phyloP scores from a whole-genome alignment of 1,140 invertebrate species.

The Pemphigus obesinymphae region DNA sequence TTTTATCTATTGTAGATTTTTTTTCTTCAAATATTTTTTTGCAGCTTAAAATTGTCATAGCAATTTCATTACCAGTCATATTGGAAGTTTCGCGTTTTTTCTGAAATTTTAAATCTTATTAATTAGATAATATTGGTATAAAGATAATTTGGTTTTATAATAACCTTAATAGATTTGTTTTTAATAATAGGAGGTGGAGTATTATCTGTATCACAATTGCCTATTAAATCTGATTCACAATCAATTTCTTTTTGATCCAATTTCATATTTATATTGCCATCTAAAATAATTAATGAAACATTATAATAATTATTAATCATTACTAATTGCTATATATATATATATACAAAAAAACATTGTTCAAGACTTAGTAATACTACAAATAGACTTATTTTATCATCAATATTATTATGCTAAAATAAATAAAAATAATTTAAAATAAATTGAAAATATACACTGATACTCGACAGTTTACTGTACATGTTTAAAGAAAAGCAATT shows the following conservation, averaged over 20 bases:
- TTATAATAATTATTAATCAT: not conserved
- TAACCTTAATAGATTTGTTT: not conserved
- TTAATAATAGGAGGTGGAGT: not conserved
- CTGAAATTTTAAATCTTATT: too few species aligned
- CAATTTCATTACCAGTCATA: slow-evolving; percentile 33
- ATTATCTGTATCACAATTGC: not conserved
- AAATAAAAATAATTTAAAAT: too few species aligned
- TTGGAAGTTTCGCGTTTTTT: not conserved
- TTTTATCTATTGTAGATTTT: slow-evolving; percentile 19
- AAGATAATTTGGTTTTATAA: not conserved
- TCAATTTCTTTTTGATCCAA: not conserved
- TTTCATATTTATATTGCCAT: not conserved
- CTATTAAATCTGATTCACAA: not conserved
- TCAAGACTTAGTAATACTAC: too few species aligned
- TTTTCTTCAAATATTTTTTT: slow-evolving; percentile 24
- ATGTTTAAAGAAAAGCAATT: too few species aligned
- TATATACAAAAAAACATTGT: too few species aligned
- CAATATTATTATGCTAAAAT: too few species aligned
- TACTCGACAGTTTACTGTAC: too few species aligned
- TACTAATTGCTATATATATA: too few species aligned
- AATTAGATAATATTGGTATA: not conserved
- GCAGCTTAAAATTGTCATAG: slow-evolving; percentile 35
- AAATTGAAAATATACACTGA: too few species aligned
- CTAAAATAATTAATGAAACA: not conserved
- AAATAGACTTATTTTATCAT: too few species aligned